These are phyloP conservation scores for Steinernema khuongi DNA, from an alignment of 1,140 invertebrate species.

Conservation along the genomic window DNA sequence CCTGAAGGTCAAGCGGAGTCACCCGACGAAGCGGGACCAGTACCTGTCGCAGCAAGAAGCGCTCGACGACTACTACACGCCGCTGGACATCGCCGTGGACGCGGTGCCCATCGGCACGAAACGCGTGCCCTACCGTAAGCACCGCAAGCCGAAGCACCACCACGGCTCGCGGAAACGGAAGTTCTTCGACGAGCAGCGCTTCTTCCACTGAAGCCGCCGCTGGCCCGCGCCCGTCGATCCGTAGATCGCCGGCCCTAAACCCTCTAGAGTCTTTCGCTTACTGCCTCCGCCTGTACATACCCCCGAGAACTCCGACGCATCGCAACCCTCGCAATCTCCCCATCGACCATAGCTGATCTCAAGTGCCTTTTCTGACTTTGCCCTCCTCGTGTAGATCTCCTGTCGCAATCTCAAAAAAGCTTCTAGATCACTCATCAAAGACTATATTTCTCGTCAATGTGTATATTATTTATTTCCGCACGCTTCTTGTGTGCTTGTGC, in stretches of 20 bases:
- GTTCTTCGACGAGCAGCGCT: not conserved
- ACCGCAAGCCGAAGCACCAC: not conserved
- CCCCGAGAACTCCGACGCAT: not conserved
- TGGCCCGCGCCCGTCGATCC: not conserved
- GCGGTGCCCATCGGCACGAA: not conserved
- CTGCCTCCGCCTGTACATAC: not conserved
- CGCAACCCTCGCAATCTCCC: not conserved
- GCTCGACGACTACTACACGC: not conserved
- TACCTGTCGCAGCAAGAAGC: not conserved
- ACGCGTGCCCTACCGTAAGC: not conserved
- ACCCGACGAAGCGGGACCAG: not conserved
- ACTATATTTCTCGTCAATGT: too few relatives aligned
- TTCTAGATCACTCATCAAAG: slow-evolving; percentile 7
- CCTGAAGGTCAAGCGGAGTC: not conserved
- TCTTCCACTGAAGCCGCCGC: not conserved
- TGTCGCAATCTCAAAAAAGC: slow-evolving; percentile 14
- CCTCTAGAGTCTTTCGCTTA: not conserved
- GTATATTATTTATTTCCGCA: not conserved
- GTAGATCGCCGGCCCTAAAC: too few relatives aligned
- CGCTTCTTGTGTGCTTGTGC: too few relatives aligned
- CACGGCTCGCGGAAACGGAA: not conserved
- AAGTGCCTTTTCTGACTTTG: slow-evolving; percentile 1
- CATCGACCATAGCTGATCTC: not conserved
- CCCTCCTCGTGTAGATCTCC: not conserved
- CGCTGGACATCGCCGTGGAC: not conserved